Evolutionary conservation across 1,140 invertebrate genomes (phyloP), one percentile per base, ranked within the genome.

Genomic region (Lethocerus indicus): DNA sequence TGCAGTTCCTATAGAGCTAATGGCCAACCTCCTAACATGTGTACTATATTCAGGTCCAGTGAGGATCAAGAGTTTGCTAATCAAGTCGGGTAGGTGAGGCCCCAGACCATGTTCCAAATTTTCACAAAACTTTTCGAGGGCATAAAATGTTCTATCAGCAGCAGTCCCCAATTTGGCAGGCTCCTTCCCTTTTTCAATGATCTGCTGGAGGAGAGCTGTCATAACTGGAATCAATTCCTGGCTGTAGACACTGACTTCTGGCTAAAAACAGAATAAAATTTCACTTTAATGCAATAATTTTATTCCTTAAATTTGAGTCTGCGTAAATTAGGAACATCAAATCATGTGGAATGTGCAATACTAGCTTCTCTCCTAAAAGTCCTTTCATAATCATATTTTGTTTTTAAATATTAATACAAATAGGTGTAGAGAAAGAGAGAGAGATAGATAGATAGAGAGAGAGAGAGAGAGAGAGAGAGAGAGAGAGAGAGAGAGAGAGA

Each of bases 111-210:
- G 71, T 47, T 78, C 79, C 27, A 88, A 63, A 64, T 85, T 84
- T 63, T 86, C 82, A 59, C 79, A 84, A 55, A 85, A 87, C 32
- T 75, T 78, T 61, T 87, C 83, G 21, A 89, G 57, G 1, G 85
- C 83, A 62, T 86, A 87, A 59, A 87, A 88, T 64, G 85, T 78
- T 35, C 81, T 72, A 54, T 78, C 72, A 0, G 79, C 55, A 12
- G 44, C 18, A n/a, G 45, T 46, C 3, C 50, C 46, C 3, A 44
- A 16, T 18, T 40, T 47, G 7, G 40, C 41, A 37, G 42, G 50
- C 23, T 13, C 28, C 26, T 39, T 49, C 3, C 41, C 51, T 14
- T 26, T 18, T 36, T 53, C 27, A 28, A 71, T 72, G 24, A 81
- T 62, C 57, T 78, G 70, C 16, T 69, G 64, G 1, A 87, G 63